Base-by-base conservation (phyloP, 92 coral and sea anemone species). In the Zoanthus gigantus region DNA sequence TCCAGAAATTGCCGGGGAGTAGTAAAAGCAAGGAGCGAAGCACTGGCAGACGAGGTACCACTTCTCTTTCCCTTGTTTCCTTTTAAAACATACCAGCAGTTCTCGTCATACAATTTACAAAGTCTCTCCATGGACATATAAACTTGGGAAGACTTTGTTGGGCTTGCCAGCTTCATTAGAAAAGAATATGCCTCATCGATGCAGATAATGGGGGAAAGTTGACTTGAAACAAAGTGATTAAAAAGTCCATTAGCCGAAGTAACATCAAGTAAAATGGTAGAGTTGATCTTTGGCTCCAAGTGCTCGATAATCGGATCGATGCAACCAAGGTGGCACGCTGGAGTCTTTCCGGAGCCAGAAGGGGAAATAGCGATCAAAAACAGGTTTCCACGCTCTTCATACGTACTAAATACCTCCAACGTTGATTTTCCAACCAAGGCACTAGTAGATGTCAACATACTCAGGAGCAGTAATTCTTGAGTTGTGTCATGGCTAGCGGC, bases 111-210 rank as follows among this genome's bases (percentile, higher is more conserved):
- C 12, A 82, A 57, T 71, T 86, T 86, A 31, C 83, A 74, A 16
- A 86, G 65, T 76, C 83, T 56, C 44, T 76, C 83, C 89, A 86
- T 86, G 8, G 83, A 56, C 60, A 86, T 17, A 47, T 44, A 56
- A 0, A 37, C 58, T 75, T 32, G 29, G n/a, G 29, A 57, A 57
- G 75, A 68, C 52, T 63, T 63, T 6, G 30, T 58, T 61, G 74
- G 44, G 29, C 66, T 28, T 6, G 84, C 30, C 7, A 66, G 52
- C 30, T 48, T 54, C 12, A 17, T 48, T 7, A 84, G 79, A 32
- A 84, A 84, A 12, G 82, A 28, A 29, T 73, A 71, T 4, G 85
- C 85, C 83, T 87, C 90, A 23, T 87, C 90, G 14, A 78, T 77
- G 34, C 90, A 87, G 15, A 86, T 47, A 6, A 86, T 76, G 37